Evolutionary conservation across 1,140 invertebrate species (phyloP), one percentile per base, ranked within the genome.

Genomic region (Drosophila melanica): DNA sequence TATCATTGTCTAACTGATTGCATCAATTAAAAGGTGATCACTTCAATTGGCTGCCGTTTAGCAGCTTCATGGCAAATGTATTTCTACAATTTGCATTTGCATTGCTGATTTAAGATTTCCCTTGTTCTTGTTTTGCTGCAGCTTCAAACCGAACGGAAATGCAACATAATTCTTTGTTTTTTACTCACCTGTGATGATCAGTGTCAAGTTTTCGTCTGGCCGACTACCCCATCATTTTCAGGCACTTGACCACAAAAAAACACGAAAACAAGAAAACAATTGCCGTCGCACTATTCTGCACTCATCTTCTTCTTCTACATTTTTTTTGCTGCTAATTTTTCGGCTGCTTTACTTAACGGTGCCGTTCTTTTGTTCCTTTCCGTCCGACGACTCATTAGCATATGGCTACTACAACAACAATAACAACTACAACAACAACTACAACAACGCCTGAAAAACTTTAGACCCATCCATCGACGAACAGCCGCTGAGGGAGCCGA

Each of bases 121-220:
- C 82, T 78, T 50, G 7, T 58, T 30, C n/a, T 65, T 16, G 51
- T 47, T n/a, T 16, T 42, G 39, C 9, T 53, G 10, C 54, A 44
- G 10, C 47, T 60, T 23, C 72, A 71, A 65, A 20, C 33, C 48
- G 14, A 66, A 59, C 84, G 84, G 84, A 87, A 84, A 89, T 89
- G 84, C 79, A 89, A 74, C 79, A 77, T 89, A 87, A 89, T 84
- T 87, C 84, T 89, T 58, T 53, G 75, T 81, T 69, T 72, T 74
- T 60, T 78, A 77, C 64, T 65, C 69, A 51, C 73, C 63, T 79
- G 77, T 81, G 87, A 90, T 81, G 87, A 90, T 90, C 87, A 90
- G 87, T 90, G 87, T 90, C 87, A 90, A 90, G 89, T 90, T 90
- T 90, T 90, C 77, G 68, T 79, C 79, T 87, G 60, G 55, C 53